Base-by-base conservation (phyloP, 2,113 vertebrate species). In the Carollia perspicillata region DNA sequence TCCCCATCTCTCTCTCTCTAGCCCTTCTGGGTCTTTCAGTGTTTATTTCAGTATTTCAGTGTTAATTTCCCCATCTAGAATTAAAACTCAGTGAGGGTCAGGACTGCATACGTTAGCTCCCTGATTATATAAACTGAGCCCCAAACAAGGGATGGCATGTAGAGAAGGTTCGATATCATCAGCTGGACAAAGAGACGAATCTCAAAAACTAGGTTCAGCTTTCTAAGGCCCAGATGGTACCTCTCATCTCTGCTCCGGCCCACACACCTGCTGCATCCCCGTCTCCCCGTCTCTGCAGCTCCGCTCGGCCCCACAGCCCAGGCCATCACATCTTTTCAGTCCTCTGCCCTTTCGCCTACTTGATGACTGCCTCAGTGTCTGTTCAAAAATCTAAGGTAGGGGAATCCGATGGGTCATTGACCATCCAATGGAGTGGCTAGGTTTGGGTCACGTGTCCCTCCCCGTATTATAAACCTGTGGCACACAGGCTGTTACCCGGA, bases 121-220 rank as follows among this genome's bases (percentile, higher is more conserved):
- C 60, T 35, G 40, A 22, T 58, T 58, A 3, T 3, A 14, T 4
- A 30, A 14, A 35, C 33, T 23, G 72, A 35, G n/a, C 11, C 65
- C 47, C 37, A 22, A 42, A 8, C 23, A 18, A 77, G 47, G 4
- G 2, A 17, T 10, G 14, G 2, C 26, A 12, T 0, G 26, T 1
- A 16, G 16, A 1, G 2, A 47, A 78, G 37, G 9, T 26, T 68
- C 30, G 7, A 0, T 1, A 9, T 0, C 3, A 4, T 18, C 63
- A 22, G 68, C 53, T 40, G n/a, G 74, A 33, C 13, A 2, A 63
- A 42, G 8, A 14, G 1, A 0, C 13, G 12, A 9, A 26, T 47
- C 65, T 66, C 49, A 71, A 14, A 3, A 26, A 53, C 17, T 8
- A 11, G 23, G 11, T 18, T 3, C 37, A 5, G 63, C 37, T 53